These are phyloP conservation scores for Cossypha heuglini DNA, from an alignment of 2,797 vertebrate species.

Conservation along the genomic window DNA sequence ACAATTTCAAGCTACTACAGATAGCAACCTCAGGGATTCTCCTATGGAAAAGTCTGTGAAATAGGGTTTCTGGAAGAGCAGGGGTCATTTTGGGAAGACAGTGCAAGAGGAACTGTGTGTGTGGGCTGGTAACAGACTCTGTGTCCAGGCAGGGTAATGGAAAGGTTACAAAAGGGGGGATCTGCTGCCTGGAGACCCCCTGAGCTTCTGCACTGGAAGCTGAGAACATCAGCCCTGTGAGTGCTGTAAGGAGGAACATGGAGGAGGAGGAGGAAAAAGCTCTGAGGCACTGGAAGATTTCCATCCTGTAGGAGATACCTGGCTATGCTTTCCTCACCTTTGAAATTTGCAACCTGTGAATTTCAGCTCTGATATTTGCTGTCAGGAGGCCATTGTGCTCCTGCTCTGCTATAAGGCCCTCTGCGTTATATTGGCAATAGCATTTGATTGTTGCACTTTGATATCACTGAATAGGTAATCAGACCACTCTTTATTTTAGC, in stretches of 20 bases:
- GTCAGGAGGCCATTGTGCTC: rapidly evolving
- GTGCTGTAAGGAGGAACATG: rapidly evolving
- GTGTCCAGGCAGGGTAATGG: not conserved
- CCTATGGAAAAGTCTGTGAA: not conserved
- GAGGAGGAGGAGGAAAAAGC: not conserved
- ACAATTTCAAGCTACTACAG: not conserved
- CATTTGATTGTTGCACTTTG: conserved; percentile 58
- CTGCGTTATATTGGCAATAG: not conserved
- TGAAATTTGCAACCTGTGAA: not conserved
- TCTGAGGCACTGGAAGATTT: not conserved
- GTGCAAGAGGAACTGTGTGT: not conserved
- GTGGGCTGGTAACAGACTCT: not conserved
- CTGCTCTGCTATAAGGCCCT: not conserved
- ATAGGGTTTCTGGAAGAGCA: not conserved
- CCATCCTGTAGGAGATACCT: not conserved
- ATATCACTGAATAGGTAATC: conserved; percentile 62
- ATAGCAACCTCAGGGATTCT: not conserved
- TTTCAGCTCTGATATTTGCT: not conserved
- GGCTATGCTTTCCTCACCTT: not conserved
- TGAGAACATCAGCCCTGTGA: not conserved
- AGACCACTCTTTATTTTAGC: conserved; percentile 60
- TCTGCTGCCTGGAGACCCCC: not conserved
- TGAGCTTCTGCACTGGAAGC: rapidly evolving
- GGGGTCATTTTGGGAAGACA: not conserved
- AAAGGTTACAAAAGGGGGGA: not conserved